Evolutionary conservation across 64 coral and sea anemone species (phyloP).

Genomic region (Astreopora myriophthalma): DNA sequence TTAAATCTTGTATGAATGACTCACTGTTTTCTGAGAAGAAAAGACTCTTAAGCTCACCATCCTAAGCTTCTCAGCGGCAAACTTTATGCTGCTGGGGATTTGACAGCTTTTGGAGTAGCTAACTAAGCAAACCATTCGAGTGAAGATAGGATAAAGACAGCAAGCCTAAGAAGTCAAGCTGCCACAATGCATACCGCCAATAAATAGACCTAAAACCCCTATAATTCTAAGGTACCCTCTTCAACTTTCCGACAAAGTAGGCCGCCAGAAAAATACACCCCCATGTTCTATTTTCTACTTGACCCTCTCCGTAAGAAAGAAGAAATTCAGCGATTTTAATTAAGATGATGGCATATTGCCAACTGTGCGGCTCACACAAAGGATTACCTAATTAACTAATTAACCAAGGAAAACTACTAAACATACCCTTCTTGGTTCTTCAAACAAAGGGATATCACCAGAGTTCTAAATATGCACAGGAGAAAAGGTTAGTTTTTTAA

Average conservation of each 20-base stretch:
- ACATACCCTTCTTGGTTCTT: constrained; percentile 80
- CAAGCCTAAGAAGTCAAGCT: too few species aligned
- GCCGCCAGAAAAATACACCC: background rate
- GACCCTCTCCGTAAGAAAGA: background rate
- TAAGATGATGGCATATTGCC: too few species aligned
- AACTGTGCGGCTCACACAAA: too few species aligned
- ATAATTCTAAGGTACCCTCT: background rate
- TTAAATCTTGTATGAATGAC: too few species aligned
- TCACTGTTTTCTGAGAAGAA: too few species aligned
- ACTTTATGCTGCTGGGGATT: background rate
- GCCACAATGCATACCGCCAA: background rate
- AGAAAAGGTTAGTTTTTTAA: background rate
- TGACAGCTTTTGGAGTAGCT: background rate
- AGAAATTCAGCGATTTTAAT: background rate
- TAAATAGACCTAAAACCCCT: background rate
- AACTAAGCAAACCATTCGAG: too few species aligned
- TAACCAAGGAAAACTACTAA: background rate
- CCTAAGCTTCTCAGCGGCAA: background rate
- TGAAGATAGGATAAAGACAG: too few species aligned
- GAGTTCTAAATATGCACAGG: constrained; percentile 31
- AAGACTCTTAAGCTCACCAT: too few species aligned
- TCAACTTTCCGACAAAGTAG: background rate
- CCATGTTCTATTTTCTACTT: background rate
- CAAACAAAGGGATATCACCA: constrained; percentile 44
- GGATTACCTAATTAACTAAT: background rate